phyloP scores from a whole-genome alignment of 2,797 vertebrate species.

The Sebastes cheni region DNA sequence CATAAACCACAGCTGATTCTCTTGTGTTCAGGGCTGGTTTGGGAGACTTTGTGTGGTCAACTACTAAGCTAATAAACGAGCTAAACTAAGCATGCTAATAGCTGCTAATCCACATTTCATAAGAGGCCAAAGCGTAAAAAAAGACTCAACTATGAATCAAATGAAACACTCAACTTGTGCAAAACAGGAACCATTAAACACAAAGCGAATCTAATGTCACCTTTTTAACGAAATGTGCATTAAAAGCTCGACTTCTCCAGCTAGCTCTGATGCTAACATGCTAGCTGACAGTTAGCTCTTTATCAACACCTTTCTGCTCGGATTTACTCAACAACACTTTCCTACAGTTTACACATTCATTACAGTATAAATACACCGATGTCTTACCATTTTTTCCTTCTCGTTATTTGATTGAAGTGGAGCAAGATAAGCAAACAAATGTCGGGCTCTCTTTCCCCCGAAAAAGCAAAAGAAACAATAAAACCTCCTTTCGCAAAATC shows the following conservation, averaged over 20 bases:
- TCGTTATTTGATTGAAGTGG: constrained; percentile 71
- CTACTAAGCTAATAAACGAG: neutral
- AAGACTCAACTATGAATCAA: no score
- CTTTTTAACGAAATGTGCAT: no score
- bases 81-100: no score
- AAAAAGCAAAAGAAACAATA: constrained; percentile 86
- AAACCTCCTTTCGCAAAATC: constrained; percentile 76
- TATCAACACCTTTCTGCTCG: constrained; percentile 42
- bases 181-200: no score
- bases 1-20: rapidly evolving
- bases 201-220: no score
- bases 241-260: no score
- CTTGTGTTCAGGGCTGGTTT: neutral
- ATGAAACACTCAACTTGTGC: no score
- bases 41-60: neutral
- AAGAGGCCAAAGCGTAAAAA: no score
- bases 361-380: neutral
- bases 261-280: constrained; percentile 27
- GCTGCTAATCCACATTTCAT: no score
- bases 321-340: constrained; percentile 43
- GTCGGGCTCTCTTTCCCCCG: constrained; percentile 61
- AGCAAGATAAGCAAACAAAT: constrained; percentile 65
- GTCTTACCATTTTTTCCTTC: constrained; percentile 80
- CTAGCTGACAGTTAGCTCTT: constrained; percentile 70
- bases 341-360: neutral